A percentile compares a stretch with the other conserved stretches of the same genome.
phyloP scores from a whole-genome alignment of 2,797 vertebrate species.

The Anas georgica region DNA sequence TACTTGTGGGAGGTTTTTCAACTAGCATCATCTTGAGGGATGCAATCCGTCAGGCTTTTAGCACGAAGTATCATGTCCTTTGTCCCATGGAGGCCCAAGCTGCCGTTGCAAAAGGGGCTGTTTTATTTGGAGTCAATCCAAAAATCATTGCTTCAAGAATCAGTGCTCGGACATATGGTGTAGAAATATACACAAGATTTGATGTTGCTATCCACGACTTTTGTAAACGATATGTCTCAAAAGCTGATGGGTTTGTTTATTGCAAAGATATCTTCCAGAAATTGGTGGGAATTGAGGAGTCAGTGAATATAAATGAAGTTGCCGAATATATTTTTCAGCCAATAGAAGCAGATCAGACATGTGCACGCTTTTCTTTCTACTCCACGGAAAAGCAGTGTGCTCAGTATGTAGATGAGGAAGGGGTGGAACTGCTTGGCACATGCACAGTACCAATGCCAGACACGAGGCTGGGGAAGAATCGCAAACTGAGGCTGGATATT shows the following conservation, averaged over 20 bases:
- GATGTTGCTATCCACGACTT: not conserved
- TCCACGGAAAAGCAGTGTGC: conserved; percentile 12
- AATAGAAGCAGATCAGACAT: not conserved
- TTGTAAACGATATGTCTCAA: not conserved
- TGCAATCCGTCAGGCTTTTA: not conserved
- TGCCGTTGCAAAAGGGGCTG: conserved; percentile 15
- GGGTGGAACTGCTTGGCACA: not conserved
- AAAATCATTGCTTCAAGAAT: not conserved
- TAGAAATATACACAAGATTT: rapidly evolving
- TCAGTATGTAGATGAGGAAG: conserved; percentile 5
- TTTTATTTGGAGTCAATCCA: conserved; percentile 36
- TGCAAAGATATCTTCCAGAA: not conserved
- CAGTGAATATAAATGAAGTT: not conserved
- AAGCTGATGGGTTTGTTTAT: not conserved
- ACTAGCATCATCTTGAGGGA: conserved; percentile 27
- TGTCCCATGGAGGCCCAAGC: conserved; percentile 1
- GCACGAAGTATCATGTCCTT: not conserved
- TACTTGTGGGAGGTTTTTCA: conserved; percentile 62
- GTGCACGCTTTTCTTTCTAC: rapidly evolving
- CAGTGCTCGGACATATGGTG: not conserved
- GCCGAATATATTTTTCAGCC: not conserved
- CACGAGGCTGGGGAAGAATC: not conserved
- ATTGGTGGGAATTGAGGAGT: not conserved
- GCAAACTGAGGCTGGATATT: not conserved
- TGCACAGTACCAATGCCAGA: not conserved